Percentiles rank a stretch among this genome's conserved stretches.
These are phyloP conservation scores for Zosterops japonicus DNA, from an alignment of 2,113 vertebrate species.

Conservation along the genomic window DNA sequence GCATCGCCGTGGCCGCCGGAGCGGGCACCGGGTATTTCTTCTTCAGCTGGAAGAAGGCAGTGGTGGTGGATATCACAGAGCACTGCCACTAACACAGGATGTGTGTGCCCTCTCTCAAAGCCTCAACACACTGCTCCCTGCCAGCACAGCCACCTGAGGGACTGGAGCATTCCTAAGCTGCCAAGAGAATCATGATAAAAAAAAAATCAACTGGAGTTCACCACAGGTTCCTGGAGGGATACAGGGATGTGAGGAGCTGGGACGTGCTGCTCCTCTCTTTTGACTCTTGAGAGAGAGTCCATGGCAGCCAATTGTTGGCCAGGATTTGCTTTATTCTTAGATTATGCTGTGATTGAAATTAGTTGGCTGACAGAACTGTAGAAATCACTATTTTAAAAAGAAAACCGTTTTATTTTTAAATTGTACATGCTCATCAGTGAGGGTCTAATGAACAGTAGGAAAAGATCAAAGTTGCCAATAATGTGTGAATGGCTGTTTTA, in stretches of 20 bases:
- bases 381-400: neutral
- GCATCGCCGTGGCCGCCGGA: conserved; percentile 89
- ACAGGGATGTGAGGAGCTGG: conserved; percentile 12
- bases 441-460: neutral
- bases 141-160: neutral
- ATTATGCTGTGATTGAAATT: conserved; percentile 45
- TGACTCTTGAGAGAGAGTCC: neutral
- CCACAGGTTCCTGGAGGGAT: conserved; percentile 1
- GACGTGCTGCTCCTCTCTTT: neutral
- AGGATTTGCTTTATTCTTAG: conserved; percentile 50
- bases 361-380: conserved; percentile 38
- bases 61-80: conserved; percentile 98
- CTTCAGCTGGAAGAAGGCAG: conserved; percentile 98
- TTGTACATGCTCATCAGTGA: neutral
- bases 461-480: neutral
- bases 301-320: neutral
- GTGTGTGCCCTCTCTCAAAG: neutral
- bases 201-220: conserved; percentile 34
- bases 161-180: conserved; percentile 35
- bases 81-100: conserved; percentile 85
- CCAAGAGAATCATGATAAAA: neutral
- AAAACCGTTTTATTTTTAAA: neutral
- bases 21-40: conserved; percentile 94
- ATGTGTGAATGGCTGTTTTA: neutral
- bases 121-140: conserved; percentile 31